Evolutionary conservation across 1,140 invertebrate genomes (phyloP).

Genomic region (Psilanteris sp.): DNA sequence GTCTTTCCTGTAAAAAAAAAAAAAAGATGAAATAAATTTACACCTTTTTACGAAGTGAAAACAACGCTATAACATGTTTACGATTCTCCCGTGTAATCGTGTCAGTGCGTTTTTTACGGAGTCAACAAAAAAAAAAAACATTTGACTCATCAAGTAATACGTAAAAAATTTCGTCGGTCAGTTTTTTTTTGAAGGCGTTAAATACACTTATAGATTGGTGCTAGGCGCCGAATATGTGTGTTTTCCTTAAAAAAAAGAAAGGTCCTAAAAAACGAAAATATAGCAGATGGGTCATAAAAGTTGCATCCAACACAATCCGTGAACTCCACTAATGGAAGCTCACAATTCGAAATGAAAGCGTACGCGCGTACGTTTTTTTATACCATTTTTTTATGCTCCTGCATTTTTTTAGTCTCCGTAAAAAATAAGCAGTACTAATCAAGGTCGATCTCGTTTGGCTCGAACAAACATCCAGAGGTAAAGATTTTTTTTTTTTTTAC

Average conservation of each 20-base stretch:
- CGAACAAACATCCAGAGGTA: too few relatives aligned
- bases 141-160: conserved; percentile 9
- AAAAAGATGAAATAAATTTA: conserved; percentile 8
- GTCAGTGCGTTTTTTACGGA: conserved; percentile 33
- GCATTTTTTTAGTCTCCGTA: conserved; percentile 7
- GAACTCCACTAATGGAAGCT: conserved; percentile 25
- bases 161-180: conserved; percentile 19
- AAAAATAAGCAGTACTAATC: conserved; percentile 27
- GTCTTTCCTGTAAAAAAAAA: conserved; percentile 5
- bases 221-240: conserved; percentile 19
- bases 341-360: conserved; percentile 37
- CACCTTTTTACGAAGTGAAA: conserved; percentile 29
- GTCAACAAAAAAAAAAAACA: conserved; percentile 5
- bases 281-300: conserved; percentile 45
- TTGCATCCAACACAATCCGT: conserved; percentile 35
- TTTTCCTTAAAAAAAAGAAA: conserved; percentile 31
- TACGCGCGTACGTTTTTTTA: conserved; percentile 3
- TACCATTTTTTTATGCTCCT: too few relatives aligned
- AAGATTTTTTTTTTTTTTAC: too few relatives aligned
- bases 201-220: conserved; percentile 14
- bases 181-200: conserved; percentile 30
- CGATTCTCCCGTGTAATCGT: conserved; percentile 16
- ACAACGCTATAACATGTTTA: conserved; percentile 18
- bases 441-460: too few relatives aligned
- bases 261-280: too few relatives aligned